Evolutionary conservation across 2,888 invertebrate species (phyloP).

Genomic region (Mantis religiosa): DNA sequence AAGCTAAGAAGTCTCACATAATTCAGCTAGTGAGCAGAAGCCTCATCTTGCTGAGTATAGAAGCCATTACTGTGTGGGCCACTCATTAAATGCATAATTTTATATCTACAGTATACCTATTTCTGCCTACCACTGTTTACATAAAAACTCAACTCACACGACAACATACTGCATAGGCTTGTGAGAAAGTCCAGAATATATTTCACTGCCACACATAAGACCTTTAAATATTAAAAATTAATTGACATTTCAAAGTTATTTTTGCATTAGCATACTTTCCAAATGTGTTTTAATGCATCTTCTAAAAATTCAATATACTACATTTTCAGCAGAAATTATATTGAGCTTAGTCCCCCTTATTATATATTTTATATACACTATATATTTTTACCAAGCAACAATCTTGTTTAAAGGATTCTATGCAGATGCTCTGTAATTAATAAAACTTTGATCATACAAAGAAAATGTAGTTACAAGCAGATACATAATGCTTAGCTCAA

Average conservation of each 20-base stretch:
- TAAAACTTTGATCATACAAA: background rate
- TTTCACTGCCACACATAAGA: too few species aligned
- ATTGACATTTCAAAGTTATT: background rate
- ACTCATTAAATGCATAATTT: too few species aligned
- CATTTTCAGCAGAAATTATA: background rate
- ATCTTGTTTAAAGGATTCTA: background rate
- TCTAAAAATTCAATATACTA: background rate
- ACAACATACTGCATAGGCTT: too few species aligned
- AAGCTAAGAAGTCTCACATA: too few species aligned
- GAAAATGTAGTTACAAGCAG: background rate
- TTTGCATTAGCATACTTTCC: too few species aligned
- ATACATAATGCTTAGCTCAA: background rate
- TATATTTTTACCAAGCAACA: background rate
- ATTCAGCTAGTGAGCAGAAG: too few species aligned
- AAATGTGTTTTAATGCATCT: background rate
- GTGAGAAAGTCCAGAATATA: too few species aligned
- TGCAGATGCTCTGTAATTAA: background rate
- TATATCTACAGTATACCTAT: too few species aligned
- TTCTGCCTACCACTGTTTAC: too few species aligned
- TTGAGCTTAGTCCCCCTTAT: background rate
- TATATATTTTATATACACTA: background rate
- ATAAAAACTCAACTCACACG: too few species aligned
- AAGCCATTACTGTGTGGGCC: too few species aligned
- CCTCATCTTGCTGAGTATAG: too few species aligned
- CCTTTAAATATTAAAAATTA: background rate